Evolutionary conservation across 2,113 vertebrate species (phyloP).

Genomic region (Sinosuthora webbiana): DNA sequence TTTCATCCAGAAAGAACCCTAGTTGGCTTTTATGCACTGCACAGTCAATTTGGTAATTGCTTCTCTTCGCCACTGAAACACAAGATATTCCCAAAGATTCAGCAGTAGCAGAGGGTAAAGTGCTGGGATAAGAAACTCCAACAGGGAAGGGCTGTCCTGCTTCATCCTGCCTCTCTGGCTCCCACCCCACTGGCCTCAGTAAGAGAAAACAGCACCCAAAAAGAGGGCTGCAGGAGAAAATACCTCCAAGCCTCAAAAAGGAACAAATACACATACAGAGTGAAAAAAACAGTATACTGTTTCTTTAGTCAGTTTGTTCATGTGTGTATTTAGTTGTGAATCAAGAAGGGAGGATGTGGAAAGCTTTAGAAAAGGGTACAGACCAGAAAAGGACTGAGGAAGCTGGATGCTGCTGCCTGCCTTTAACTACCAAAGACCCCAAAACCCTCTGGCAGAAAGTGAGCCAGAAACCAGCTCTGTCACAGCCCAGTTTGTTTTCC

Average conservation of each 20-base stretch:
- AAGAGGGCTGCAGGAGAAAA: background rate
- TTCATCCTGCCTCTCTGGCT: background rate
- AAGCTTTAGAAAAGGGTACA: background rate
- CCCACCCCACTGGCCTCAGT: too few relatives aligned
- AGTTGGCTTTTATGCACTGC: background rate
- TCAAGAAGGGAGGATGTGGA: background rate
- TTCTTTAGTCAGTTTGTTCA: background rate
- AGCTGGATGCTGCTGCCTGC: background rate
- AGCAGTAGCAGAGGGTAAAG: background rate
- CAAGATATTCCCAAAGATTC: background rate
- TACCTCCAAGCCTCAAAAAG: background rate
- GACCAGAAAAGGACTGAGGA: background rate
- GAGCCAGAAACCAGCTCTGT: background rate
- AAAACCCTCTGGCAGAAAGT: background rate
- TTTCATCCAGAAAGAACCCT: constrained; percentile 38
- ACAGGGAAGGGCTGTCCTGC: background rate
- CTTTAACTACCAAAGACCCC: background rate
- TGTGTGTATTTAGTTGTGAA: background rate
- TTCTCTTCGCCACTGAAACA: background rate
- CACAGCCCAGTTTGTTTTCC: background rate
- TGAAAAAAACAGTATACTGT: background rate
- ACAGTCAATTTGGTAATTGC: background rate
- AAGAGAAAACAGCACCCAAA: background rate
- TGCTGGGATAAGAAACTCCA: background rate
- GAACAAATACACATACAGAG: background rate